Evolutionary conservation across 2,797 vertebrate genomes (phyloP).

Genomic region (Crenuchus spilurus): DNA sequence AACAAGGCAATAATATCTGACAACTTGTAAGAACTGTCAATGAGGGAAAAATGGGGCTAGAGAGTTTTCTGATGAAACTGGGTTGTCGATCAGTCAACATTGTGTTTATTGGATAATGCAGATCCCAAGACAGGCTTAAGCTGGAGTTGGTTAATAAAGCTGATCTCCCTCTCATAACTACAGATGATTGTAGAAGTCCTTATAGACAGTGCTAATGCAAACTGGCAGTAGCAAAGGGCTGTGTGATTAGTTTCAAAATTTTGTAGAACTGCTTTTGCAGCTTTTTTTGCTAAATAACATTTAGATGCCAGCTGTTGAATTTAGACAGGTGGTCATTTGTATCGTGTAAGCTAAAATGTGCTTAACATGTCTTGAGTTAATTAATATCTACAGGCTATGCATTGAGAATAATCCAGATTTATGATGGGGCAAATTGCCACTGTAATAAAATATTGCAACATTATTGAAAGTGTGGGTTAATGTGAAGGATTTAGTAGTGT

Average conservation of each 20-base stretch:
- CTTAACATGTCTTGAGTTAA: no score
- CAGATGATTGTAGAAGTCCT: not conserved
- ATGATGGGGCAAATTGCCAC: no score
- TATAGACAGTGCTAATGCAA: not conserved
- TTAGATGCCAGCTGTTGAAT: slow-evolving; percentile 2
- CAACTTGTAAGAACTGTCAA: not conserved
- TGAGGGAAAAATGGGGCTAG: not conserved
- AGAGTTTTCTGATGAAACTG: not conserved
- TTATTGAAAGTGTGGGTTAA: no score
- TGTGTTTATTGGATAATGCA: not conserved
- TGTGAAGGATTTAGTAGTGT: no score
- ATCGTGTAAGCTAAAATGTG: no score
- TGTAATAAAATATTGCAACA: no score
- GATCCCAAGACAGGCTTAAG: not conserved
- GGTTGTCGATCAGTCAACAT: not conserved
- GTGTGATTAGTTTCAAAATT: not conserved
- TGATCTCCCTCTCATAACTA: not conserved
- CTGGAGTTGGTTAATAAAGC: not conserved
- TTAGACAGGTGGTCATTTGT: no score
- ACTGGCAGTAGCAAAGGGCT: not conserved
- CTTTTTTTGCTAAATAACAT: not conserved
- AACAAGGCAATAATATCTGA: not conserved
- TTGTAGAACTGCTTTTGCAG: not conserved
- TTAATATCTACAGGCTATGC: no score
- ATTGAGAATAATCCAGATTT: no score